A percentile compares a stretch with the other conserved stretches of the same genome.
Evolutionary conservation across 2,113 vertebrate species (phyloP).

Genomic region (Eulacestoma nigropectus): DNA sequence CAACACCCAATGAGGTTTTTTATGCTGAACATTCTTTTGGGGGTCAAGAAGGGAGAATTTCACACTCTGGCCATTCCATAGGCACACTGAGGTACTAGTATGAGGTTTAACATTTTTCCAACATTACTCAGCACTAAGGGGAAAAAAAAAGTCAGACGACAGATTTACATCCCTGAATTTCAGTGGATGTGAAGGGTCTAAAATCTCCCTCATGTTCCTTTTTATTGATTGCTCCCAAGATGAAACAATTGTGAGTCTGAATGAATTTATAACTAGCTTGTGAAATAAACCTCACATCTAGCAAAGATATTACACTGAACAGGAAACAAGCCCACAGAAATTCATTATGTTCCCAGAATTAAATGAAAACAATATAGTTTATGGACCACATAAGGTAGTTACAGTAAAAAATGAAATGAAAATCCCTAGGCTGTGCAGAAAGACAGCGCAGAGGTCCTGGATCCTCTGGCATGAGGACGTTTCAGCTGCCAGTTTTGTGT

Average conservation of each 20-base stretch:
- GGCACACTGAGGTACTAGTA: background rate
- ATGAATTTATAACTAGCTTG: constrained; percentile 59
- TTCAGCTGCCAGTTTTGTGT: constrained; percentile 37
- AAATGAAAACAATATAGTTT: constrained; percentile 66
- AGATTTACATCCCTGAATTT: constrained; percentile 52
- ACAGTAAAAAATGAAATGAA: constrained; percentile 22
- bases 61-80: background rate
- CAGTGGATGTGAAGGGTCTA: constrained; percentile 56
- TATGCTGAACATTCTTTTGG: background rate
- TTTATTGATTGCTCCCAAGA: constrained; percentile 63
- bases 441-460: background rate
- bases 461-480: background rate
- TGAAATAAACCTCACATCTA: constrained; percentile 63
- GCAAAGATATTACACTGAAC: constrained; percentile 48
- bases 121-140: background rate
- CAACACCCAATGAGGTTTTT: background rate
- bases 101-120: constrained; percentile 26
- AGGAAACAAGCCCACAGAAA: constrained; percentile 65
- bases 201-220: constrained; percentile 48
- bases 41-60: background rate
- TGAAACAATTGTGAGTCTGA: constrained; percentile 38
- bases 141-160: background rate
- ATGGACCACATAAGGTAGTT: constrained; percentile 50
- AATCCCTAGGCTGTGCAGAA: background rate
- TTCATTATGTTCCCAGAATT: constrained; percentile 62